Conservation (phyloP, 2,888 invertebrate genomes). For the Scelioninae gen. 1 region DNA sequence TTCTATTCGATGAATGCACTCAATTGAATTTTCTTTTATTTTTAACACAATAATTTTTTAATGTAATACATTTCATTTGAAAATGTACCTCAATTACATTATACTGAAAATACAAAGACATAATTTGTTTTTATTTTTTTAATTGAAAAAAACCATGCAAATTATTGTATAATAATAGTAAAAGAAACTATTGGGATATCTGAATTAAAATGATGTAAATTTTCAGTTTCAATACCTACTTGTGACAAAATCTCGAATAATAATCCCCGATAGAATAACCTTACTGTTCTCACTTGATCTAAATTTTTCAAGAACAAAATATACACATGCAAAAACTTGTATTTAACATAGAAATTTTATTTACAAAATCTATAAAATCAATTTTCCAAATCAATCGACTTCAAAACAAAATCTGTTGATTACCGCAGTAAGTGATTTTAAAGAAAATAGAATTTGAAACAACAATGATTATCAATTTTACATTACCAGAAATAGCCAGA, state of each 20-base stretch:
- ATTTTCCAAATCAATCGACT: neutral
- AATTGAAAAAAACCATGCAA: too few relatives aligned
- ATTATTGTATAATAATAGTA: neutral
- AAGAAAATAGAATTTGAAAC: neutral
- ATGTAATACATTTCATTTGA: neutral
- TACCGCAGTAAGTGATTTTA: conserved; percentile 4
- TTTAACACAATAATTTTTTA: too few relatives aligned
- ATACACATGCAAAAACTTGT: neutral
- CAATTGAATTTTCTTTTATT: too few relatives aligned
- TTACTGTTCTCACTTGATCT: neutral
- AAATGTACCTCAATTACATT: neutral
- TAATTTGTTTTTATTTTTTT: neutral
- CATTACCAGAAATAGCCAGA: neutral
- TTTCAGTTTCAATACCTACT: neutral
- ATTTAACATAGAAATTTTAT: conserved; percentile 13
- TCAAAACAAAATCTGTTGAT: neutral
- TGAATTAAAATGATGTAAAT: neutral
- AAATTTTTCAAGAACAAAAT: neutral
- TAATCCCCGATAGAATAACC: neutral
- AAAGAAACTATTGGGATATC: neutral
- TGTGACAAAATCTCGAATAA: neutral
- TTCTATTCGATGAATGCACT: too few relatives aligned
- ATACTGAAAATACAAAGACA: neutral
- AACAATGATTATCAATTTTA: neutral
- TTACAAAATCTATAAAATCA: conserved; percentile 29